A percentile compares a stretch with the other conserved stretches of the same genome.
phyloP scores from a whole-genome alignment of 2,888 invertebrate species.

The Drosophila greeni region DNA sequence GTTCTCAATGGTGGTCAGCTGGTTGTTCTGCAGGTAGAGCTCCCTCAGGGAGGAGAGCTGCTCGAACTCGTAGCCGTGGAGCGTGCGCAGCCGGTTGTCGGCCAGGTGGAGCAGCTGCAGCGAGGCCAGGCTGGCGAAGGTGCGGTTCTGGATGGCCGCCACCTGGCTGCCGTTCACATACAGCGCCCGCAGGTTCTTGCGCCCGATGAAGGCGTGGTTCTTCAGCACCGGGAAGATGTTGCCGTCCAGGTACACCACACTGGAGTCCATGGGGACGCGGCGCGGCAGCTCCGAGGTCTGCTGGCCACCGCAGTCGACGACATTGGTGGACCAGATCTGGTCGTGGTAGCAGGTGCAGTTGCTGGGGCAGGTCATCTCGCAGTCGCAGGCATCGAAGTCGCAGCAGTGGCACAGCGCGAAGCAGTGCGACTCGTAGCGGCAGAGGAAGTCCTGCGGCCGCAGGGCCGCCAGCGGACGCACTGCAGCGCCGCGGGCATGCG shows the following conservation, averaged over 20 bases:
- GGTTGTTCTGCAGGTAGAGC: conserved; percentile 91
- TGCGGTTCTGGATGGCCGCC: conserved; percentile 92
- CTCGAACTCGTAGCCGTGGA: conserved; percentile 93
- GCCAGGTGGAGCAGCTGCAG: conserved; percentile 90
- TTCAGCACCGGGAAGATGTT: conserved; percentile 91
- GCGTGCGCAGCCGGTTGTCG: conserved; percentile 87
- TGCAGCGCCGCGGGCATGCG: conserved; percentile 89
- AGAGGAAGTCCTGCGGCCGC: conserved; percentile 92
- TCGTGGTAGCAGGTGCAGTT: conserved; percentile 97
- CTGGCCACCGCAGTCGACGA: conserved; percentile 93
- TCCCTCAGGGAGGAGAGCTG: conserved; percentile 88
- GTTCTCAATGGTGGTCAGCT: conserved; percentile 88
- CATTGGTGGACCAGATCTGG: conserved; percentile 94
- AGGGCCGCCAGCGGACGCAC: conserved; percentile 88
- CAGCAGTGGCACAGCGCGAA: conserved; percentile 97
- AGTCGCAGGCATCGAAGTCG: conserved; percentile 97
- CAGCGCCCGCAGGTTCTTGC: conserved; percentile 92
- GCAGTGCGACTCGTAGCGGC: conserved; percentile 95
- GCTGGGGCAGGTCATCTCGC: conserved; percentile 96
- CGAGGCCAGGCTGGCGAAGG: conserved; percentile 92
- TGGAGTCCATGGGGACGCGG: conserved; percentile 96
- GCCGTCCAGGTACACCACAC: conserved; percentile 94
- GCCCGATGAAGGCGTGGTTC: conserved; percentile 94
- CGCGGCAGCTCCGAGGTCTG: conserved; percentile 88
- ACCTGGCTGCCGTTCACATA: conserved; percentile 92